Evolutionary conservation across 1,140 invertebrate species (phyloP).

Genomic region (Drosophila oshimai): DNA sequence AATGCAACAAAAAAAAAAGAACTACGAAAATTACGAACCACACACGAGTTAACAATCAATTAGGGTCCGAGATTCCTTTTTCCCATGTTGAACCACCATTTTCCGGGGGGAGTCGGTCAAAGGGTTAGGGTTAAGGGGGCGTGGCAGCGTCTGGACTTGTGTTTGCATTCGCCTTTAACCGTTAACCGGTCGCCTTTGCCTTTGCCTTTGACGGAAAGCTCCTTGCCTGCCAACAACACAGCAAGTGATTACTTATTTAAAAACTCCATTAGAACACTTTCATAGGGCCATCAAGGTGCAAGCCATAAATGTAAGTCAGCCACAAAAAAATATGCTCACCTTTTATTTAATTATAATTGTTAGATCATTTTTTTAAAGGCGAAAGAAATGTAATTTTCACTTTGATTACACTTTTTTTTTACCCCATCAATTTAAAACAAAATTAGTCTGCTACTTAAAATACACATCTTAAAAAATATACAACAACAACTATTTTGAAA

Average conservation of each 20-base stretch:
- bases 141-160: constrained; percentile 8
- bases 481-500: too few species aligned
- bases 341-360: too few species aligned
- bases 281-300: neutral
- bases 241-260: constrained; percentile 60
- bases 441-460: too few species aligned
- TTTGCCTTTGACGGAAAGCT: constrained; percentile 13
- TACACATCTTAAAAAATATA: too few species aligned
- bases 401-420: too few species aligned
- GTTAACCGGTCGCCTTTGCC: constrained; percentile 1
- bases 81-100: neutral
- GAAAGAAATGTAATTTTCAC: too few species aligned
- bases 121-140: constrained; percentile 1
- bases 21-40: neutral
- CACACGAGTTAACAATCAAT: constrained; percentile 53
- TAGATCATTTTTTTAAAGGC: too few species aligned
- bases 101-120: neutral
- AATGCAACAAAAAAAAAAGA: neutral
- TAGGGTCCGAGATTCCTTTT: constrained; percentile 12
- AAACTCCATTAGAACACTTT: constrained; percentile 50
- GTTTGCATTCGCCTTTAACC: constrained; percentile 8
- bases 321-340: too few species aligned
- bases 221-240: constrained; percentile 22
- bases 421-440: too few species aligned
- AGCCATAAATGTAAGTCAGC: neutral